Percentiles rank a stretch among this genome's conserved stretches.
Conservation (phyloP, 2,797 vertebrate species). For the Megaceryle alcyon region DNA sequence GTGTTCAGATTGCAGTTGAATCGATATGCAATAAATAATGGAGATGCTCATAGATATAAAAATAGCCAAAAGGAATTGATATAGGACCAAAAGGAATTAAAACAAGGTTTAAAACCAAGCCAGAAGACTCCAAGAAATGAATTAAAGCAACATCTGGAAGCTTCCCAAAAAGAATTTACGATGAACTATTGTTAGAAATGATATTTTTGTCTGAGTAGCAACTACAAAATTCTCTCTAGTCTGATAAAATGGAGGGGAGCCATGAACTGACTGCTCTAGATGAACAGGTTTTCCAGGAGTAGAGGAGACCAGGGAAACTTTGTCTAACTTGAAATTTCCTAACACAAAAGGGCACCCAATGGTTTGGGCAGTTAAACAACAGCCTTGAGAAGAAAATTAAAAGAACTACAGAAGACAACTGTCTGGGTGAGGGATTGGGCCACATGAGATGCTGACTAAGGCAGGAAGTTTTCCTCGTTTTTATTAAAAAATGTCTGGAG, state of each 20-base stretch:
- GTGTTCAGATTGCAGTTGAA: neutral
- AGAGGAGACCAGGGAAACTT: neutral
- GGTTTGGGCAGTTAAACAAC: neutral
- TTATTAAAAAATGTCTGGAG: neutral
- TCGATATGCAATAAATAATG: slow-evolving; percentile 65
- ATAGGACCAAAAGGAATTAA: slow-evolving; percentile 44
- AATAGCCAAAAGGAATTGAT: slow-evolving; percentile 36
- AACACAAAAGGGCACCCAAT: neutral
- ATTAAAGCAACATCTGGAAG: slow-evolving; percentile 45
- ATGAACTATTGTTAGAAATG: neutral
- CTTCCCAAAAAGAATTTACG: neutral
- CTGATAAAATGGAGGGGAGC: neutral
- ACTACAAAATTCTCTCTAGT: neutral
- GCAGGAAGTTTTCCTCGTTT: neutral
- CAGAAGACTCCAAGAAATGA: slow-evolving; percentile 43
- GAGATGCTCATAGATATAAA: slow-evolving; percentile 31
- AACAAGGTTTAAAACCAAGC: slow-evolving; percentile 13
- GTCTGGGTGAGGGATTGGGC: neutral
- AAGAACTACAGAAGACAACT: neutral
- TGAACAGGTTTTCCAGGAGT: neutral
- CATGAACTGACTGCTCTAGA: neutral
- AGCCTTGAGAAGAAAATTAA: neutral
- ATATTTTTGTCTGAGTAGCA: neutral
- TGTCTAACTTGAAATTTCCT: neutral
- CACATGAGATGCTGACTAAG: neutral